These are phyloP conservation scores for Micromys minutus DNA, from an alignment of 2,113 vertebrate species.

Conservation along the genomic window DNA sequence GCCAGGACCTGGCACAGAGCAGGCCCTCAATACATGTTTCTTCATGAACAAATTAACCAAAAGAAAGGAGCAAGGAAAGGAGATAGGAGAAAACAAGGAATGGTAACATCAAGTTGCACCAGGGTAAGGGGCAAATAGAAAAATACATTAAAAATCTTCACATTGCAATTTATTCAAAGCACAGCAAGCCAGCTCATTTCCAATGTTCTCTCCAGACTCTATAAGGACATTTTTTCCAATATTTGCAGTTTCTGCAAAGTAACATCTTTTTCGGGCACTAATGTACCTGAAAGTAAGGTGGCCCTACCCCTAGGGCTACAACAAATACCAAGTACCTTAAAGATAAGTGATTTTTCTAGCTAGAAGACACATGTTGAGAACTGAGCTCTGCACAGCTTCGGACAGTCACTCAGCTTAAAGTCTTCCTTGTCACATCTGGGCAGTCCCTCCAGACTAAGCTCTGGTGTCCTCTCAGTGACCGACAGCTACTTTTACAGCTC, in stretches of 20 bases:
- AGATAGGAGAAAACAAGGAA: neutral
- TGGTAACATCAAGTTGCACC: neutral
- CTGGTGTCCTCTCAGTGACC: neutral
- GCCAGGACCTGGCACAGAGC: slow-evolving; percentile 13
- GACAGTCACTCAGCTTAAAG: neutral
- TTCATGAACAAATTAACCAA: slow-evolving; percentile 20
- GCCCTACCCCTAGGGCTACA: slow-evolving; percentile 6
- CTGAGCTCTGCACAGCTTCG: slow-evolving; percentile 6
- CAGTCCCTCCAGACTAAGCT: neutral
- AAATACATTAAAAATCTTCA: slow-evolving; percentile 27
- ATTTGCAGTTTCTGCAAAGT: slow-evolving; percentile 47
- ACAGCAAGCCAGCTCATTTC: slow-evolving; percentile 18
- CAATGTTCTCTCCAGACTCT: slow-evolving; percentile 39
- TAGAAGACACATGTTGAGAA: slow-evolving; percentile 27
- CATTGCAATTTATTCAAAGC: slow-evolving; percentile 23
- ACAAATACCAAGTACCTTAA: slow-evolving; percentile 58
- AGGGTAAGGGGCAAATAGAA: slow-evolving; percentile 46
- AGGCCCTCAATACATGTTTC: slow-evolving; percentile 40
- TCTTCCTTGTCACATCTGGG: neutral
- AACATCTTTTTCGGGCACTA: neutral
- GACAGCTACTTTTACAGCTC: neutral
- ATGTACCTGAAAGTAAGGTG: slow-evolving; percentile 15
- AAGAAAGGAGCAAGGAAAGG: neutral
- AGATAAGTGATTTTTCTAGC: slow-evolving; percentile 32
- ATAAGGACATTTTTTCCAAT: slow-evolving; percentile 57